Percentiles rank a stretch among this genome's conserved stretches.
Conservation (phyloP, 2,113 vertebrate species). For the Motacilla tschutschensis region DNA sequence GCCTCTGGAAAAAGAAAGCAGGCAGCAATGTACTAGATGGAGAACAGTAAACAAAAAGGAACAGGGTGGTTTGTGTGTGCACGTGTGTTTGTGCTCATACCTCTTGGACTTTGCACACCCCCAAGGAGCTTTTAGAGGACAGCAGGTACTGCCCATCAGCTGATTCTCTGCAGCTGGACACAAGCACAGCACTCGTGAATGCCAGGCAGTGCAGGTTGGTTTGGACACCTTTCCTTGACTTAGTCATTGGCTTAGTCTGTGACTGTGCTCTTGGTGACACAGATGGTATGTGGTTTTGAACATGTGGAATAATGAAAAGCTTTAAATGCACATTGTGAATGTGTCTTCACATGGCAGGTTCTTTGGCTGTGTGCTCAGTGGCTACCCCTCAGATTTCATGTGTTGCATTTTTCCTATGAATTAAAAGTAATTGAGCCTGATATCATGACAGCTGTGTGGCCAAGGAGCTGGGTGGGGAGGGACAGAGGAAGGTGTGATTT, state of each 20-base stretch:
- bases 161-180: background rate
- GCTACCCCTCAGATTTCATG: background rate
- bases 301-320: background rate
- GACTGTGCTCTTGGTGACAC: background rate
- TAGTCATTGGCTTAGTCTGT: background rate
- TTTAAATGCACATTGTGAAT: background rate
- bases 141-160: background rate
- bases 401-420: background rate
- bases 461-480: background rate
- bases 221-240: background rate
- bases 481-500: background rate
- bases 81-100: fast-evolving
- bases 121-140: background rate
- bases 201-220: background rate
- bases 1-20: background rate
- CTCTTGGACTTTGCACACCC: background rate
- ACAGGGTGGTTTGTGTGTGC: background rate
- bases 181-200: background rate
- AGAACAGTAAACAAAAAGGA: background rate
- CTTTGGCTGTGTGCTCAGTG: background rate
- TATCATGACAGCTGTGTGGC: background rate
- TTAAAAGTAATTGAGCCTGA: background rate
- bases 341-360: background rate
- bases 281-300: background rate
- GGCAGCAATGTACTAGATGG: background rate